Base-by-base conservation (phyloP, 30 jellyfish, hydroid and myxozoan genomes). In the Mastigias papua region DNA sequence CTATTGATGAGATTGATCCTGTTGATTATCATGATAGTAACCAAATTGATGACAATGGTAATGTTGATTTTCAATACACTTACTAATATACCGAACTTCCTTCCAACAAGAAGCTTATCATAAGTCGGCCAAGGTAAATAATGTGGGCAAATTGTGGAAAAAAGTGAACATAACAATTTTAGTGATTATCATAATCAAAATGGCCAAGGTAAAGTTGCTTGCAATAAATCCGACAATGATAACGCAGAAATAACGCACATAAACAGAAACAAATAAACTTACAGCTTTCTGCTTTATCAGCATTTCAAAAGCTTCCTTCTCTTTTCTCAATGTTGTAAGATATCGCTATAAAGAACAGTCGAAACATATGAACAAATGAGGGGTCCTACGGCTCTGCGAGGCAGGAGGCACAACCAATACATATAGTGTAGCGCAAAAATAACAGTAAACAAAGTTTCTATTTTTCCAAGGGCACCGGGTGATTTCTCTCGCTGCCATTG, bases 221-320 rank as follows among this genome's bases (percentile, higher is more conserved):
- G 16, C 16, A 16, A 46, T 46, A 16, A 46, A 6, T 46, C 8
- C 16, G 60, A 46, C 16, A 16, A 46, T 46, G 60, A 46, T 46
- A 46, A 46, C 16, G 60, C 8, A 11, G 67, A 54, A 34, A 17
- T 34, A 31, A 73, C 6, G 37, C 8, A 5, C 23, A 8, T 33
- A 29, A 4, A 15, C 7, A 70, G 32, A n/a, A 78, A 81, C 25
- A 66, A 11, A 21, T 23, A 21, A 19, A 89, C 90, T 89, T 73
- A 91, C 98, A 42, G 98, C 98, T 80, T 96, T 96, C 78, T 87
- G 97, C 29, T 60, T 81, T 34, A 96, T 96, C 57, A 96, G 89
- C 90, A 86, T 58, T 62, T 96, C 98, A 70, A 96, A 96, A 0
- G 99, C 98, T 9, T 96, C 98, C 33, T 96, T 96, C 58, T 96